Evolutionary conservation across 2,888 invertebrate genomes (phyloP).

Genomic region (Hypercompe scribonia): DNA sequence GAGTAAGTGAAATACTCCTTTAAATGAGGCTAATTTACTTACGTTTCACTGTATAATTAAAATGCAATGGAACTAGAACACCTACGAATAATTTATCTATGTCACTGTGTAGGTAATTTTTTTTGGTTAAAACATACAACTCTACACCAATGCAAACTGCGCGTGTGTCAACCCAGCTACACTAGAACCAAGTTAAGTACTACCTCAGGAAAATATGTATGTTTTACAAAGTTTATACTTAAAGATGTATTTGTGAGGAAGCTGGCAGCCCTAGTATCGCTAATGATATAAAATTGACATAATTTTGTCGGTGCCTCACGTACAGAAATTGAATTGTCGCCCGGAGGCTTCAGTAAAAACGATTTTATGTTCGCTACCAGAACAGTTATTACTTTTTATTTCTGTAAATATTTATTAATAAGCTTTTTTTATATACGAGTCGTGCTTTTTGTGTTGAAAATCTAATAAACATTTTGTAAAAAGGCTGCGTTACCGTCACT

Average conservation of each 20-base stretch:
- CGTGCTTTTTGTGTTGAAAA: background rate
- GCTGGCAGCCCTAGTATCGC: slow-evolving; percentile 43
- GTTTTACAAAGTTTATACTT: slow-evolving; percentile 8
- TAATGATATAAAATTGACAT: slow-evolving; percentile 71
- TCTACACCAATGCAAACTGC: background rate
- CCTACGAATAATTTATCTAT: no score
- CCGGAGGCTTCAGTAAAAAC: slow-evolving; percentile 43
- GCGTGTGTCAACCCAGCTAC: background rate
- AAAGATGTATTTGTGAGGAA: slow-evolving; percentile 18
- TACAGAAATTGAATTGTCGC: slow-evolving; percentile 57
- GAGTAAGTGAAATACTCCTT: no score
- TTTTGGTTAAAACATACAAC: no score
- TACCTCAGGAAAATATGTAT: background rate
- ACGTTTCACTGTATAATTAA: no score
- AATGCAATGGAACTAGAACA: no score
- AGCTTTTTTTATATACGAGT: background rate
- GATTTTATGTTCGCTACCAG: slow-evolving; percentile 34
- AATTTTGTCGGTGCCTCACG: slow-evolving; percentile 61
- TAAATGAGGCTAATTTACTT: no score
- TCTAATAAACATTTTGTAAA: background rate
- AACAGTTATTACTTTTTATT: slow-evolving; percentile 23
- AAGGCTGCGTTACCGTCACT: background rate
- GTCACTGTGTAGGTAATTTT: no score
- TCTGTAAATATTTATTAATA: slow-evolving; percentile 18
- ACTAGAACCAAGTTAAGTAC: background rate